Percentiles rank a stretch among this genome's conserved stretches.
Evolutionary conservation across 2,888 invertebrate genomes (phyloP).

Genomic region (Brenthis daphne): DNA sequence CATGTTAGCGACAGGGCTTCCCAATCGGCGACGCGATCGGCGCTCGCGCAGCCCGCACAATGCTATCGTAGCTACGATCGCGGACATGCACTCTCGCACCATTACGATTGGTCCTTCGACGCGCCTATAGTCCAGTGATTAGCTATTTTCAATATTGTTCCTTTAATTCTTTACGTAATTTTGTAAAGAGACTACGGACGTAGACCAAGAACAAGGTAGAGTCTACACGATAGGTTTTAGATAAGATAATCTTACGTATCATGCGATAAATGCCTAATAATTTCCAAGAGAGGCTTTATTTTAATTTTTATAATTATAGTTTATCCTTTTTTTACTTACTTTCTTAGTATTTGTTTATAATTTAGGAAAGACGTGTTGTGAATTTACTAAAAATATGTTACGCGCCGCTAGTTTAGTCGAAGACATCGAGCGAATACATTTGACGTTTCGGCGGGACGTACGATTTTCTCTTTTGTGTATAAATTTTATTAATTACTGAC

Average conservation of each 20-base stretch:
- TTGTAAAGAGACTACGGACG: constrained; percentile 4
- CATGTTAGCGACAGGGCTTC: constrained; percentile 77
- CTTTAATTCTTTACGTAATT: constrained; percentile 34
- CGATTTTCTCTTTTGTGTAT: too few species aligned
- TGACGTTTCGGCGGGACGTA: too few species aligned
- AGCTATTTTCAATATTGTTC: constrained; percentile 58
- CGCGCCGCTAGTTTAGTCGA: too few species aligned
- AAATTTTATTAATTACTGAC: too few species aligned
- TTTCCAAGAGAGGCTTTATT: not conserved
- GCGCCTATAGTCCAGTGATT: constrained; percentile 65
- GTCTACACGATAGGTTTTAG: constrained; percentile 29
- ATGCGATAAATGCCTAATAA: constrained; percentile 14
- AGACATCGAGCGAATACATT: too few species aligned
- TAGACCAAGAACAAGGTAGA: constrained; percentile 5
- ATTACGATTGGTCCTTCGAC: constrained; percentile 73
- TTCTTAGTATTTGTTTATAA: too few species aligned
- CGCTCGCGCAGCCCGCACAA: constrained; percentile 72
- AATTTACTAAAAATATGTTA: too few species aligned
- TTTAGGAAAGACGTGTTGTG: too few species aligned
- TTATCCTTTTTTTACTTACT: too few species aligned
- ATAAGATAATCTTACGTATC: constrained; percentile 32
- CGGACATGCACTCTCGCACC: constrained; percentile 73
- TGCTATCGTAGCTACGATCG: constrained; percentile 78
- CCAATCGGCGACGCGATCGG: constrained; percentile 76
- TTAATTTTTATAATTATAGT: not conserved